Conservation (phyloP, 1,140 invertebrate genomes). For the Ruditapes philippinarum region DNA sequence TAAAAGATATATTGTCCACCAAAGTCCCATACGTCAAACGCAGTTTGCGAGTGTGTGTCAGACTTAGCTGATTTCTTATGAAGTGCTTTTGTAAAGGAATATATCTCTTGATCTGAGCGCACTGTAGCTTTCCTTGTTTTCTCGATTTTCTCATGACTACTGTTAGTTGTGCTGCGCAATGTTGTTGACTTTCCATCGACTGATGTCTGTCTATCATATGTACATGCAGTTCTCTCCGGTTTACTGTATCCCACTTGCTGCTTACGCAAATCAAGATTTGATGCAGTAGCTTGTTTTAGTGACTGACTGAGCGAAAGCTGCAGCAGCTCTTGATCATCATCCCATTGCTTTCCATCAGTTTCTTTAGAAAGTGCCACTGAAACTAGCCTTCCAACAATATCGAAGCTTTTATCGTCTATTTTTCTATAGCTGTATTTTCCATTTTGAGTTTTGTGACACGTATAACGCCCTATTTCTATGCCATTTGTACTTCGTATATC, state of each 20-base stretch:
- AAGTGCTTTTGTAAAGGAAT: not conserved
- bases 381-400: not conserved
- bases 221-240: not conserved
- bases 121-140: not conserved
- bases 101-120: not conserved
- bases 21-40: slow-evolving; percentile 19
- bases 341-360: not conserved
- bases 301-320: not conserved
- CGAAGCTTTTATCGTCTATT: not conserved
- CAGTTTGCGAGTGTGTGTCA: not conserved
- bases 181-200: not conserved
- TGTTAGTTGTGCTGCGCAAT: not conserved
- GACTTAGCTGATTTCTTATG: not conserved
- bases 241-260: no score
- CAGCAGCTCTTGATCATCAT: not conserved
- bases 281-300: not conserved
- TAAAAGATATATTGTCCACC: slow-evolving; percentile 6
- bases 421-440: not conserved
- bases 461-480: not conserved
- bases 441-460: not conserved
- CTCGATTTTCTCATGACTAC: not conserved
- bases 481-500: not conserved
- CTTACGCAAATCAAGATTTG: no score
- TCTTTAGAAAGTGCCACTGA: not conserved
- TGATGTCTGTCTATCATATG: not conserved